A percentile compares a stretch with the other conserved stretches of the same genome.
These are phyloP conservation scores for Myotis daubentonii DNA, from an alignment of 2,797 vertebrate species.

Conservation along the genomic window DNA sequence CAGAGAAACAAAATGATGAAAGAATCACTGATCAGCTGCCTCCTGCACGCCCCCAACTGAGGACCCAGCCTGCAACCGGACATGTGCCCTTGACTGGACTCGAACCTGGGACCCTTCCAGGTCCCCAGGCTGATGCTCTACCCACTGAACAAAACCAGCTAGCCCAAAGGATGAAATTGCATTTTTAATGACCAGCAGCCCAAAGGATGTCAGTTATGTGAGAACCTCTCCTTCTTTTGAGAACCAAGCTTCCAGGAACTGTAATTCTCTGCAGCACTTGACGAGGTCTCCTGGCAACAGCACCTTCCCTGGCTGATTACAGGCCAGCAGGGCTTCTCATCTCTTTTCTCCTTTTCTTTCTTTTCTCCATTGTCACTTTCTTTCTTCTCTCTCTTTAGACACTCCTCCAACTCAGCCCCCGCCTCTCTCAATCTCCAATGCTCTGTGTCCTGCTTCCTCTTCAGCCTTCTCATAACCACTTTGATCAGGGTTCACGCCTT, in stretches of 20 bases:
- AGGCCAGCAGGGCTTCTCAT: background rate
- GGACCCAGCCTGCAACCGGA: too few relatives aligned
- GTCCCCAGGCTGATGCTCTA: too few relatives aligned
- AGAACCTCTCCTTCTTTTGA: background rate
- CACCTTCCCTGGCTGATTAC: background rate
- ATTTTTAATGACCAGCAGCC: slow-evolving; percentile 19
- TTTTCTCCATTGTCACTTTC: background rate
- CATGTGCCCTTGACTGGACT: too few relatives aligned
- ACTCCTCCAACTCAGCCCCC: background rate
- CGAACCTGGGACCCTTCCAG: too few relatives aligned
- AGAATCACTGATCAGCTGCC: too few relatives aligned
- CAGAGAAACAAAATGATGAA: too few relatives aligned
- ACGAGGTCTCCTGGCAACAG: slow-evolving; percentile 49
- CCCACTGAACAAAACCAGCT: too few relatives aligned
- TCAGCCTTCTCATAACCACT: background rate
- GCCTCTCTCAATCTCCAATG: background rate
- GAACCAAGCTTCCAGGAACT: background rate
- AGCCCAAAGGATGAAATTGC: background rate
- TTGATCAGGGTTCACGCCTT: background rate
- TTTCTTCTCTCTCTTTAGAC: background rate
- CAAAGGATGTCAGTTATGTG: background rate
- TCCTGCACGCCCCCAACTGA: too few relatives aligned
- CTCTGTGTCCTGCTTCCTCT: background rate
- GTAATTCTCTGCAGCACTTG: background rate
- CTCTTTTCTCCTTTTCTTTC: background rate